Base-by-base conservation (phyloP, 1,140 invertebrate genomes). In the Atta cephalotes region DNA sequence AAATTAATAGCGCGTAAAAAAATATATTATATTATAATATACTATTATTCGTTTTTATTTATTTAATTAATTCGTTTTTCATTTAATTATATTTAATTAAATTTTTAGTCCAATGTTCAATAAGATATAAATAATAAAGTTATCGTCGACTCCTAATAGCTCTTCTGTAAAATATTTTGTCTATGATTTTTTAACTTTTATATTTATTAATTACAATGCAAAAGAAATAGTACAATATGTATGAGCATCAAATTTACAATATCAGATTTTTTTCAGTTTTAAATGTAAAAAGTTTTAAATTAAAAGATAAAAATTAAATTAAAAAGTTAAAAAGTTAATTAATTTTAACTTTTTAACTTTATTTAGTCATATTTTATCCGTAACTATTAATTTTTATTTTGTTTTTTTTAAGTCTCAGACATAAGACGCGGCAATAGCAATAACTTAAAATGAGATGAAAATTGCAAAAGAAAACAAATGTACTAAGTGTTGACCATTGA, bases 71-170 rank as follows among this genome's bases (percentile, higher is more conserved):
- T 39, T 39, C 35, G 35, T 7, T 39, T 39, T 39, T 7, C 6
- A 1, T 39, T 39, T 39, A 7, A 39, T 39, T 39, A 39, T 9
- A 39, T 39, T 39, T 39, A 39, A 39, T 65, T 31, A n/a, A 63
- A 49, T 25, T 62, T 79, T 35, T 66, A 62, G 65, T 80, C 7
- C 12, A 12, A 10, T 21, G 18, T 74, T 35, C 10, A 74, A 58
- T 45, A 45, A 45, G 39, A 9, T 10, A 45, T 10, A 45, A 45
- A 1, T 9, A 7, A 56, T 74, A 3, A 66, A 66, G 5, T 78
- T 66, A 21, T n/a, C n/a, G 39, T n/a, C n/a, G 39, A 45, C 2
- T 21, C 5, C 5, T 18, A 14, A 7, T 1, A 31, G 5, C 7
- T 16, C 3, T n/a, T 49, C 16, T 39, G 45, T 63, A 49, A 63